Conservation (phyloP, 2,797 vertebrate species). For the Aldrovandia affinis region DNA sequence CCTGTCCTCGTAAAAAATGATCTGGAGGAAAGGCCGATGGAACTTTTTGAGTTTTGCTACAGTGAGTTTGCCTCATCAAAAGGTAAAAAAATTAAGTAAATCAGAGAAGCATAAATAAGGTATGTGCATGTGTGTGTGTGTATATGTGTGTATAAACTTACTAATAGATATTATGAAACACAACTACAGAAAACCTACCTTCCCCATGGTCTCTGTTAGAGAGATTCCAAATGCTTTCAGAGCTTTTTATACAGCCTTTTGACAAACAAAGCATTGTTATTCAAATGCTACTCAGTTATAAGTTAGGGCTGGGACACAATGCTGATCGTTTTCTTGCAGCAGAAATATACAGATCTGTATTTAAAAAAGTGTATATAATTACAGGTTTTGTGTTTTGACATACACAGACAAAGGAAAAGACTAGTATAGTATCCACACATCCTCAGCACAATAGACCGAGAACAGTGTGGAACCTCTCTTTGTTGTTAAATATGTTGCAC, state of each 20-base stretch:
- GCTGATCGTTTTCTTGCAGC: constrained; percentile 74
- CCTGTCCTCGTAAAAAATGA: constrained; percentile 81
- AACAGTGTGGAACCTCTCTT: constrained; percentile 78
- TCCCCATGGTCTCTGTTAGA: constrained; percentile 81
- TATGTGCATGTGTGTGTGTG: neutral
- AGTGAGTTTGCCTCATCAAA: too few species aligned
- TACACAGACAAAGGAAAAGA: constrained; percentile 75
- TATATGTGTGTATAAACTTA: neutral
- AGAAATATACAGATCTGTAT: constrained; percentile 71
- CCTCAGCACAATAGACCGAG: constrained; percentile 71
- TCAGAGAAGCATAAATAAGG: neutral
- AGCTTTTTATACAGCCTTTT: constrained; percentile 77
- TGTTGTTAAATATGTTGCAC: constrained; percentile 72
- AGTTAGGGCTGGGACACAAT: constrained; percentile 73
- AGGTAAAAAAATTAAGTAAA: neutral
- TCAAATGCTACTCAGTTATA: constrained; percentile 73
- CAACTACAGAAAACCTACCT: constrained; percentile 66
- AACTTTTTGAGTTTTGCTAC: neutral
- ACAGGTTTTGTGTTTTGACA: constrained; percentile 74
- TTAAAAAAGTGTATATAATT: constrained; percentile 75
- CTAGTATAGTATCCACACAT: constrained; percentile 76
- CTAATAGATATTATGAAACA: neutral
- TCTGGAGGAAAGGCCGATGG: constrained; percentile 55
- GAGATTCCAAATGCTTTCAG: constrained; percentile 78
- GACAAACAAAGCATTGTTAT: constrained; percentile 82